Evolutionary conservation across 2,113 vertebrate genomes (phyloP), one percentile per base, ranked within the genome.

Genomic region (Formicarius rufipectus): DNA sequence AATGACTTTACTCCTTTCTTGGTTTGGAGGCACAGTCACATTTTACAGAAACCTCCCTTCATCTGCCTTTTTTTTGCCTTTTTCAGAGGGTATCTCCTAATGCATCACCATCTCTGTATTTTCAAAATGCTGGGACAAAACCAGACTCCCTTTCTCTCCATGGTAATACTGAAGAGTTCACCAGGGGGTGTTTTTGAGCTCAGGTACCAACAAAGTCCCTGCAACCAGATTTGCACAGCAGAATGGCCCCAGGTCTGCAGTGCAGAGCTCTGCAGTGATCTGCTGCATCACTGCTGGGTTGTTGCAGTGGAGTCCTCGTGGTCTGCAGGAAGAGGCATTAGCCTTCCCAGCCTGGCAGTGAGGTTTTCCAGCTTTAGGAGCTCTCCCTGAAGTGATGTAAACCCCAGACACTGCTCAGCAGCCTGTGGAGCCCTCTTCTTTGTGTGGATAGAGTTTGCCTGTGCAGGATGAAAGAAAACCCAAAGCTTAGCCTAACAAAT

Each of bases 181-280:
- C 37, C 67, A 50, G 64, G 45, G 42, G 85, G 28, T 50, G 30
- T 56, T 74, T 73, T 10, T 14, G 40, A 85, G 59, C 50, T 67
- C 78, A 83, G 59, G 77, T 60, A 74, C 75, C 75, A 58, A 33
- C 21, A 5, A 31, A 75, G 55, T 83, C 88, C 67, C 45, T 37
- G n/a, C 50, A 85, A 85, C 44, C 72, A 79, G 21, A 88, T 53
- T 58, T 75, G 59, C 79, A 69, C 31, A 80, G 31, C 35, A 82
- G 84, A 80, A 74, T 84, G 79, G 91, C 88, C 62, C 42, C 42
- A 68, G 68, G 45, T 88, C 72, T 84, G 93, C 96, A 64, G 45
- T 95, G 90, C 95, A 91, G 95, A 94, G 79, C 9, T 6, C 78
- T 93, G 90, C 95, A 95, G 87, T n/a, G 75, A 86, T 87, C 74